Conservation (phyloP, 2,888 invertebrate species). For the Drosophila stalkeri region DNA sequence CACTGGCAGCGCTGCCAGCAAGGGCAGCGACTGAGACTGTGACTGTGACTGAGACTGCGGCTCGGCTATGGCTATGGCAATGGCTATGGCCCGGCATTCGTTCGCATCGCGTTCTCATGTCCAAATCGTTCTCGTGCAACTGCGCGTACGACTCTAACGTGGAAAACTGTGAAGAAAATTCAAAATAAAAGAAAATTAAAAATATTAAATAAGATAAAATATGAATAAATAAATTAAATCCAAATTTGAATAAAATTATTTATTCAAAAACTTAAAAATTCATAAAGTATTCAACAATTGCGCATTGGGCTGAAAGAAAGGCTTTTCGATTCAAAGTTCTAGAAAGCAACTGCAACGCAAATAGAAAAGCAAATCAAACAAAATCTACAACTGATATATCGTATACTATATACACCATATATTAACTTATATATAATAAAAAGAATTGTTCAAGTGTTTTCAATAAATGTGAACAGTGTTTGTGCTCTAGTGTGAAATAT, state of each 20-base stretch:
- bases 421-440: constrained; percentile 15
- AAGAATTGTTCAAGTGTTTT: constrained; percentile 42
- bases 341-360: constrained; percentile 27
- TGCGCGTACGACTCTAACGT: constrained; percentile 54
- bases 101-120: constrained; percentile 80
- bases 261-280: background rate
- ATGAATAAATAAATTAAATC: background rate
- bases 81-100: constrained; percentile 73
- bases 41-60: background rate
- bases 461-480: constrained; percentile 46
- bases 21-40: constrained; percentile 37
- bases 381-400: constrained; percentile 35
- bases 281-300: constrained; percentile 7
- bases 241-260: background rate
- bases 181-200: background rate
- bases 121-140: constrained; percentile 61
- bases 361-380: constrained; percentile 15
- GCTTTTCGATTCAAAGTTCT: constrained; percentile 35
- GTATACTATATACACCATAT: constrained; percentile 15
- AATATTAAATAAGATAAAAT: background rate
- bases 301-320: constrained; percentile 36
- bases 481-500: background rate
- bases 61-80: constrained; percentile 3
- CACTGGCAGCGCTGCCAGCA: constrained; percentile 46
- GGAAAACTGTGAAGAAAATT: constrained; percentile 24